Evolutionary conservation across 2,888 invertebrate species (phyloP), one percentile per base, ranked within the genome.

Genomic region (Endomychus coccineus): DNA sequence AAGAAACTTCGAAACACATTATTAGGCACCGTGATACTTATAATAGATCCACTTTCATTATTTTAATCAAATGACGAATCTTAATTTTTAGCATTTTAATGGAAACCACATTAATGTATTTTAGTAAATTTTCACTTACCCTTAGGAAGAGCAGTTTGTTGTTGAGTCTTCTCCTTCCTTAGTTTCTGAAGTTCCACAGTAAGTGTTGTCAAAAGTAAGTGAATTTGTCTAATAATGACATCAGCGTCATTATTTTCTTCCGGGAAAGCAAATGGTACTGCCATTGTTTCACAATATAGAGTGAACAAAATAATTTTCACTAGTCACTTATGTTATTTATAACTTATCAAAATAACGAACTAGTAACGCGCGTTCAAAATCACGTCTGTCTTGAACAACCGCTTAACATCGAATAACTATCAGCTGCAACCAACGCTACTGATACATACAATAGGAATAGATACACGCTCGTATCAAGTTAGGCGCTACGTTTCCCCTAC

Each of bases 221-320:
- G 50, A 43, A 56, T 48, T 42, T 56, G 56, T 14, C 44, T 40
- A 24, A 57, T 50, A 38, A 55, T 47, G 44, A 60, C 52, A 44
- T 60, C 59, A 27, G 46, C 47, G 19, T 50, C 46, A 24, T 53
- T 54, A 30, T 61, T 58, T 42, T 61, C 60, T 50, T 58, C 58
- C 29, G 64, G 63, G 40, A 65, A 49, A 39, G 53, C 53, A 47
- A 66, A 64, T 23, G 66, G 66, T 53, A 65, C 61, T 42, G 66
- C 66, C 66, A 66, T 66, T 33, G 37, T 46, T 44, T 43, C 36
- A 37, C 36, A 16, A 25, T 19, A 27, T 16, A 25, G 21, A 33
- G 16, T 25, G 22, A 43, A 33, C 4, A 24, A 32, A 30, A 15
- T 17, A 28, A n/a, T n/a, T n/a, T 23, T 11, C 27, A 14, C 34